phyloP scores from a whole-genome alignment of 2,888 invertebrate genomes.

The Horisme vitalbata region DNA sequence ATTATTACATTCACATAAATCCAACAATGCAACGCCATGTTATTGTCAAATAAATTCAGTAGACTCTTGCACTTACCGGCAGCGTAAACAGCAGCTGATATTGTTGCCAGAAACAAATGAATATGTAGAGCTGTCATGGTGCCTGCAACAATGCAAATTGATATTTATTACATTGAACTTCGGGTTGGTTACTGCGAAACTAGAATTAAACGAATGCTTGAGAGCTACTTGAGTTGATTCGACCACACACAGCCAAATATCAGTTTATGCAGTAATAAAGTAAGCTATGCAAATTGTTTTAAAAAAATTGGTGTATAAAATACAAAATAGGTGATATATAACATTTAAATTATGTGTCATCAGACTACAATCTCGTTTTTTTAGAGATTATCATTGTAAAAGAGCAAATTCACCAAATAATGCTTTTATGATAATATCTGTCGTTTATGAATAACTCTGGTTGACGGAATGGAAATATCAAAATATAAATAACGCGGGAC shows the following conservation, averaged over 20 bases:
- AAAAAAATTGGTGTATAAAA: too few species aligned
- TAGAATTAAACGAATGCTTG: not conserved
- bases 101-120: conserved; percentile 24
- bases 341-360: too few species aligned
- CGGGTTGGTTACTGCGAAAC: not conserved
- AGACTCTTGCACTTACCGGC: conserved; percentile 27
- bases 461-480: too few species aligned
- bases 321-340: too few species aligned
- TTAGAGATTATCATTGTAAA: too few species aligned
- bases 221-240: not conserved
- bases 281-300: too few species aligned
- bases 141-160: conserved; percentile 29
- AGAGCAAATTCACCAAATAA: too few species aligned
- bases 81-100: conserved; percentile 26
- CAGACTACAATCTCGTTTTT: too few species aligned
- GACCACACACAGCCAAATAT: not conserved
- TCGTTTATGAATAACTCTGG: too few species aligned
- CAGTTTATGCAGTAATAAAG: not conserved
- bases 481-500: too few species aligned
- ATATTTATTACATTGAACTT: not conserved
- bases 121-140: conserved; percentile 27
- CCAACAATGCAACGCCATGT: not conserved
- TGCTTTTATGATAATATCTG: too few species aligned
- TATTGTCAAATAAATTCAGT: not conserved
- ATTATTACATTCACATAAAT: too few species aligned